Percentiles rank a stretch among this genome's conserved stretches.
Evolutionary conservation across 2,113 vertebrate species (phyloP).

Genomic region (Cyprinodon brontotheroides): DNA sequence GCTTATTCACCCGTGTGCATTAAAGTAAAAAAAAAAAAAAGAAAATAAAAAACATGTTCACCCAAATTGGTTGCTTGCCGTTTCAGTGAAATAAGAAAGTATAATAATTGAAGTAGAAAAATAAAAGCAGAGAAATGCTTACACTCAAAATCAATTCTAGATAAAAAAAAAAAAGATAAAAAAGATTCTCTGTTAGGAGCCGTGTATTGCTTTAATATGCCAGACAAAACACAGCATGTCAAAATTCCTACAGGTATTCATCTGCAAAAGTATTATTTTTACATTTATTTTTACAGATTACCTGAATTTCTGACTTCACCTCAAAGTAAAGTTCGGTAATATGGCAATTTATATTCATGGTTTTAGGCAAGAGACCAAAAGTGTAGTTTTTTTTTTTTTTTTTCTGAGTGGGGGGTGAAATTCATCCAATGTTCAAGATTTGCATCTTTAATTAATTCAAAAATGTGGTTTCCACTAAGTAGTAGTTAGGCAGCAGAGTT

Average conservation of each 20-base stretch:
- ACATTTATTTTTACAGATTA: not conserved
- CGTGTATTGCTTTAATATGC: not conserved
- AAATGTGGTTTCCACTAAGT: not conserved
- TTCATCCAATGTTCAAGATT: not conserved
- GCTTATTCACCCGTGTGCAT: not conserved
- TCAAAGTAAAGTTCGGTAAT: not conserved
- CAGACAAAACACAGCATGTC: not conserved
- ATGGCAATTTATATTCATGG: constrained; percentile 2
- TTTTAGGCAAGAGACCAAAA: not conserved
- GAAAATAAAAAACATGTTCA: not conserved
- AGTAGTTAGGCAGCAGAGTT: not conserved
- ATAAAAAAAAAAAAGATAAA: not conserved
- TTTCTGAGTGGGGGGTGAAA: not conserved
- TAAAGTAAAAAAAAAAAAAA: not conserved
- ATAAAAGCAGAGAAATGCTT: not conserved
- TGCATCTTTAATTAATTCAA: not conserved
- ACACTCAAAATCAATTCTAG: not conserved
- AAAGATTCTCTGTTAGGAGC: not conserved
- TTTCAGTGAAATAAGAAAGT: too few relatives aligned
- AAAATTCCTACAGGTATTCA: not conserved
- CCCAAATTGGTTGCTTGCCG: too few relatives aligned
- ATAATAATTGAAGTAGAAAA: too few relatives aligned
- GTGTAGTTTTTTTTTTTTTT: not conserved
- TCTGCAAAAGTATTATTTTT: not conserved
- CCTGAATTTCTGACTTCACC: not conserved